Percentiles rank a stretch among this genome's conserved stretches.
Conservation (phyloP, 2,113 vertebrate genomes). For the Syngnathus typhle region DNA sequence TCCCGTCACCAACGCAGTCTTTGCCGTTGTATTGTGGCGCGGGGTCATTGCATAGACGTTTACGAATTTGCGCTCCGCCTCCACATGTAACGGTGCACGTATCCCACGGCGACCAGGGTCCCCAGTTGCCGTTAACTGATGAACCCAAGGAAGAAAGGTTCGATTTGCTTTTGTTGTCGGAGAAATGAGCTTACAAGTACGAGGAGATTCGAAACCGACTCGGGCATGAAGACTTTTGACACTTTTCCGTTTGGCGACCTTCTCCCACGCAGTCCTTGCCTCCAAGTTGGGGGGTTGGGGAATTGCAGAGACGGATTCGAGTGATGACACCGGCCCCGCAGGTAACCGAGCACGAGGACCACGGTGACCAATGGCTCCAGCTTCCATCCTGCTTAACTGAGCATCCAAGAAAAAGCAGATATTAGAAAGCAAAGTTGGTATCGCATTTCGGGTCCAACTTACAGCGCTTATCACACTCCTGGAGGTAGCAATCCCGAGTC, state of each 20-base stretch:
- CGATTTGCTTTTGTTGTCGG: neutral
- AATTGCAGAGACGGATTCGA: slow-evolving; percentile 97
- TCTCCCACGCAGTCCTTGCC: slow-evolving; percentile 88
- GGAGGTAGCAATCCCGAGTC: slow-evolving; percentile 95
- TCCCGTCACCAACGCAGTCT: slow-evolving; percentile 81
- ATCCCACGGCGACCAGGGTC: slow-evolving; percentile 95
- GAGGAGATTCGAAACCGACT: slow-evolving; percentile 71
- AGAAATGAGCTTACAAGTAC: neutral
- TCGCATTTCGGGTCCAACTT: slow-evolving; percentile 53
- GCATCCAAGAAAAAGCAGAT: slow-evolving; percentile 9
- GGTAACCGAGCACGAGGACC: slow-evolving; percentile 95
- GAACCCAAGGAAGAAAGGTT: slow-evolving; percentile 3
- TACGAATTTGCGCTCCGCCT: slow-evolving; percentile 83
- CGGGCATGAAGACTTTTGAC: slow-evolving; percentile 85
- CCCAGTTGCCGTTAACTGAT: slow-evolving; percentile 93
- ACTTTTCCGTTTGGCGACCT: slow-evolving; percentile 86
- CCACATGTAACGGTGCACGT: slow-evolving; percentile 86
- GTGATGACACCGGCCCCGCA: slow-evolving; percentile 90
- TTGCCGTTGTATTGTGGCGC: slow-evolving; percentile 86
- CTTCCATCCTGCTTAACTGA: slow-evolving; percentile 94
- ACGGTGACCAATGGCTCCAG: slow-evolving; percentile 99
- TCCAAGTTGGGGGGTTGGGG: slow-evolving; percentile 90
- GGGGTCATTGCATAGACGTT: slow-evolving; percentile 90
- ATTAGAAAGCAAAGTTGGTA: neutral
- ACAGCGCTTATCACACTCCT: slow-evolving; percentile 98